phyloP scores from a whole-genome alignment of 92 coral and sea anemone genomes.

The Parazoanthus atlanticus region DNA sequence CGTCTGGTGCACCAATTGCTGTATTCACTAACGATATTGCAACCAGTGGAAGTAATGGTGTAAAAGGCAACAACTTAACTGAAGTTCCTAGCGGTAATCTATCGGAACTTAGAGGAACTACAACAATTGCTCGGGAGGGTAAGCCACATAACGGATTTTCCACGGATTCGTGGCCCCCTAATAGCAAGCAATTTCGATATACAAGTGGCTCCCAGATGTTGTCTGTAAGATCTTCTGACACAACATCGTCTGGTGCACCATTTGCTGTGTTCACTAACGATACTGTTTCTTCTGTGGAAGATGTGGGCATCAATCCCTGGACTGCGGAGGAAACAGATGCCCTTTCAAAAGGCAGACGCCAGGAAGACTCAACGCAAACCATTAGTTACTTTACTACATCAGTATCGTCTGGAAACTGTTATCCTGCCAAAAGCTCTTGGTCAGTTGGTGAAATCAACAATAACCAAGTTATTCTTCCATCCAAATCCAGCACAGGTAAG shows the following conservation, averaged over 20 bases:
- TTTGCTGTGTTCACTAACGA: background rate
- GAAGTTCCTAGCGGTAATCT: background rate
- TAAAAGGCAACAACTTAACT: background rate
- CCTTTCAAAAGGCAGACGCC: background rate
- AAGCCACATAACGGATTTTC: background rate
- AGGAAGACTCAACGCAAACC: background rate
- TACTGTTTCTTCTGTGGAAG: background rate
- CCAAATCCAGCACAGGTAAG: slow-evolving; percentile 19
- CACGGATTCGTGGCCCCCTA: background rate
- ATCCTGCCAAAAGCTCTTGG: background rate
- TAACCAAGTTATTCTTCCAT: background rate
- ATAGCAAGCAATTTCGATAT: background rate
- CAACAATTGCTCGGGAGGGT: background rate
- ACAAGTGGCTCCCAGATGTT: background rate
- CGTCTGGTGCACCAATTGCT: background rate
- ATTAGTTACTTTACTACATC: background rate
- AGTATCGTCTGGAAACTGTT: background rate
- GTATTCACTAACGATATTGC: background rate
- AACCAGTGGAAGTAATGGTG: background rate
- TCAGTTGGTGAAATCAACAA: slow-evolving; percentile 10
- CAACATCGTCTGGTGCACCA: background rate
- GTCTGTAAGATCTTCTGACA: background rate
- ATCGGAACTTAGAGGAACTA: background rate
- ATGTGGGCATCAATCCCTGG: background rate
- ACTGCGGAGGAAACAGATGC: background rate